Evolutionary conservation across 2,797 vertebrate species (phyloP).

Genomic region (Chaunax sp.): DNA sequence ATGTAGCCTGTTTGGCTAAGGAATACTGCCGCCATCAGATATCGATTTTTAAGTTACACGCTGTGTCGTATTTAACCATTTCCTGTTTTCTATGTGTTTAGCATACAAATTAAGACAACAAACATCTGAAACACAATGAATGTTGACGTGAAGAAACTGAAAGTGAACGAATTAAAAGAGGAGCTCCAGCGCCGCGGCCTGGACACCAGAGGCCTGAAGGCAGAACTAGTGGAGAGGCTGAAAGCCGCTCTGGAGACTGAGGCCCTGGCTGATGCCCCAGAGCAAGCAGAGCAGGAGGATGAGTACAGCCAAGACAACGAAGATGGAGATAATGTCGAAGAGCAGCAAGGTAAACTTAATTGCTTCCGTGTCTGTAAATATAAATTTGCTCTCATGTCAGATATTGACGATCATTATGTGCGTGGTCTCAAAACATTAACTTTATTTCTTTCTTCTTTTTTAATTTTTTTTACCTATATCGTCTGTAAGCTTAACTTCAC

Average conservation of each 20-base stretch:
- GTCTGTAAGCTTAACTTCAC: no score
- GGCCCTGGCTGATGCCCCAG: slow-evolving; percentile 63
- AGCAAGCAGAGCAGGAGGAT: slow-evolving; percentile 37
- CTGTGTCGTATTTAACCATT: background rate
- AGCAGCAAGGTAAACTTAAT: slow-evolving; percentile 49
- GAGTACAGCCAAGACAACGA: slow-evolving; percentile 35
- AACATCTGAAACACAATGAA: slow-evolving; percentile 83
- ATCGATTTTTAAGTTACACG: slow-evolving; percentile 36
- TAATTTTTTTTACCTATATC: no score
- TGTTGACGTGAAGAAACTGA: slow-evolving; percentile 95
- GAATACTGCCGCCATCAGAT: slow-evolving; percentile 35
- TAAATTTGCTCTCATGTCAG: no score
- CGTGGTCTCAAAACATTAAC: no score
- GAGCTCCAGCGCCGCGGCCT: slow-evolving; percentile 94
- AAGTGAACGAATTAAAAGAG: slow-evolving; percentile 95
- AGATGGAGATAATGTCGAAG: slow-evolving; percentile 31
- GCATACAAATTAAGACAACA: slow-evolving; percentile 1
- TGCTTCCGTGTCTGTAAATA: no score
- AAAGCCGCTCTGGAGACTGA: slow-evolving; percentile 86
- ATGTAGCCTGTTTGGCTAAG: slow-evolving; percentile 18
- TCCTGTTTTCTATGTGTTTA: fast-evolving
- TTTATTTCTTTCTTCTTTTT: no score
- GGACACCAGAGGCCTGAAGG: slow-evolving; percentile 92
- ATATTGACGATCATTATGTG: no score
- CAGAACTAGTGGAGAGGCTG: slow-evolving; percentile 92